Evolutionary conservation across 2,113 vertebrate species (phyloP), one percentile per base, ranked within the genome.

Genomic region (Chloropsis cyanopogon): DNA sequence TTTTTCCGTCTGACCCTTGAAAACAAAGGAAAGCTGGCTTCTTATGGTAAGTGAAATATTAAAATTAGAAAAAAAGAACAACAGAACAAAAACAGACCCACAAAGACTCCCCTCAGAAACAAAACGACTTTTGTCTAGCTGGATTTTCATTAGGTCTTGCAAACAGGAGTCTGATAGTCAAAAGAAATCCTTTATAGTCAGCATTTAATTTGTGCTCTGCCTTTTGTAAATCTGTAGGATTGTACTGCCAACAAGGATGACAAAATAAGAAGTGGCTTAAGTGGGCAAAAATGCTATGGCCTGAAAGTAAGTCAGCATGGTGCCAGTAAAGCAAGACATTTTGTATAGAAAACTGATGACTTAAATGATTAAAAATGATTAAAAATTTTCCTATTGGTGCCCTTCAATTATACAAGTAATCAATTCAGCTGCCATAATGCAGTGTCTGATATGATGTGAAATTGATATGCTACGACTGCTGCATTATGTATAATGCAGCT

Each of bases 361-460:
- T 81, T 90, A 90, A 94, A 69, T 84, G 33, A 89, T 94, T 75
- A 84, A 92, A 90, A 94, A 69, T 84, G 33, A 89, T 94, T 75
- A 84, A 92, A 68, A 86, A 11, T 70, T 69, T 86, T 94, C 37
- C 44, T 92, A 20, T 82, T 0, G 0, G 33, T 94, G 59, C 70
- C 77, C 85, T 95, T 95, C 92, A 94, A 39, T 96, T 93, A 73
- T 68, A 78, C 44, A 57, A 71, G 68, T 75, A 92, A 96, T 97
- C 92, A 96, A 87, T 96, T 93, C 64, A 88, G 44, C 78, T 89
- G 76, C 83, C 49, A 66, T 92, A 86, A 81, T 77, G 75, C 41
- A 66, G 47, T 59, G 63, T 86, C 86, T 93, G 92, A 83, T 73
- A 35, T 28, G 76, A 85, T 80, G 44, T 82, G 89, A 96, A 89